phyloP scores from a whole-genome alignment of 2,113 vertebrate species.

The Nicator chloris region DNA sequence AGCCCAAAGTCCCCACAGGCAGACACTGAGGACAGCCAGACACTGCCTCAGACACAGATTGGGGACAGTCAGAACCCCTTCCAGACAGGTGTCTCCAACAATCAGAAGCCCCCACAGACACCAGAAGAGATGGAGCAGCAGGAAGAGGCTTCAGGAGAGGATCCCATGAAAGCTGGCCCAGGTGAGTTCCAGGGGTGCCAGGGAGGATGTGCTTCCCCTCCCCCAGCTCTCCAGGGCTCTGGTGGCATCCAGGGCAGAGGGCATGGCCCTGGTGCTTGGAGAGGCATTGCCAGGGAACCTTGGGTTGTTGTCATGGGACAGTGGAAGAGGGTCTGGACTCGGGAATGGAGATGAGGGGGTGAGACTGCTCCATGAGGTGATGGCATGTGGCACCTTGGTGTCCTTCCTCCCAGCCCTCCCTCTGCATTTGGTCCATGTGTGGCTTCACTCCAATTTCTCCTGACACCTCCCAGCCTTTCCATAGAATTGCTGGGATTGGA shows the following conservation, averaged over 20 bases:
- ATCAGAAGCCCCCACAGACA: neutral
- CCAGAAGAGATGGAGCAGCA: neutral
- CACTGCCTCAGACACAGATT: neutral
- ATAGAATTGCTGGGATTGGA: neutral
- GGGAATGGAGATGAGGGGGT: neutral
- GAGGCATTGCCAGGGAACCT: neutral
- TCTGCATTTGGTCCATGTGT: neutral
- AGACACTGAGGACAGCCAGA: neutral
- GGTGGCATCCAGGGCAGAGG: neutral
- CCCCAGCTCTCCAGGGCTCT: neutral
- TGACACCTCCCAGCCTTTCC: neutral
- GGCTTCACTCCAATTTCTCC: neutral
- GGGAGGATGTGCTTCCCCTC: neutral
- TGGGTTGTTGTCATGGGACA: neutral
- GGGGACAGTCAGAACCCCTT: neutral
- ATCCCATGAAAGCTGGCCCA: neutral
- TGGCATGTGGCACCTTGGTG: neutral
- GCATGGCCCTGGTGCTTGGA: neutral
- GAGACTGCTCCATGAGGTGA: neutral
- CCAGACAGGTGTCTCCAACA: neutral
- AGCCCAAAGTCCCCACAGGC: fast-evolving
- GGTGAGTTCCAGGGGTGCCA: conserved; percentile 20
- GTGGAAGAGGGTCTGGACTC: no score
- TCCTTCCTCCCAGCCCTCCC: neutral
- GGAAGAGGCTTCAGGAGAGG: neutral